phyloP scores from a whole-genome alignment of 2,888 invertebrate genomes.

The Drosophila silvestris region DNA sequence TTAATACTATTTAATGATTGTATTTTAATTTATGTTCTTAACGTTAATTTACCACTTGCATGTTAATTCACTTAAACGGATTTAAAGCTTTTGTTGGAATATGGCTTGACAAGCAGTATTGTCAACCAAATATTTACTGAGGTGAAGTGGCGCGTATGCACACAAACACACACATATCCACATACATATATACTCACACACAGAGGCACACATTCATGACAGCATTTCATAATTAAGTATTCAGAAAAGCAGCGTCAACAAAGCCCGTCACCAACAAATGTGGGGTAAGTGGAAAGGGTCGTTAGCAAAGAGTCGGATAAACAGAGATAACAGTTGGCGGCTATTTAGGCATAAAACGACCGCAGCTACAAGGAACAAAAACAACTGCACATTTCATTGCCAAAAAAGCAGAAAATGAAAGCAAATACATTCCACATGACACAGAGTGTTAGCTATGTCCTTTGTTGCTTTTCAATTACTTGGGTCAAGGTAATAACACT shows the following conservation, averaged over 20 bases:
- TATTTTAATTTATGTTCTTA: background rate
- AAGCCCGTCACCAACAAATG: slow-evolving; percentile 17
- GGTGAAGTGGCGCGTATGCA: slow-evolving; percentile 23
- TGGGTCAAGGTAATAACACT: slow-evolving; percentile 56
- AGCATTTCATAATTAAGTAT: slow-evolving; percentile 75
- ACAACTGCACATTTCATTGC: slow-evolving; percentile 58
- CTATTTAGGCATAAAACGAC: slow-evolving; percentile 44
- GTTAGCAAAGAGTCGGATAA: slow-evolving; percentile 36
- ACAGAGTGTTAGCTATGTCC: slow-evolving; percentile 3
- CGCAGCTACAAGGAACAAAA: slow-evolving; percentile 26
- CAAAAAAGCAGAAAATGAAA: slow-evolving; percentile 27
- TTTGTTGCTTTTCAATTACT: slow-evolving; percentile 15
- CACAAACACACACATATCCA: slow-evolving; percentile 21
- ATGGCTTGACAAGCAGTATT: slow-evolving; percentile 10
- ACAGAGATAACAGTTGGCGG: slow-evolving; percentile 46
- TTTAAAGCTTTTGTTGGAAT: slow-evolving; percentile 34
- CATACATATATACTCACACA: slow-evolving; percentile 35
- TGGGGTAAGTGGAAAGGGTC: slow-evolving; percentile 6
- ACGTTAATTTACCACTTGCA: background rate
- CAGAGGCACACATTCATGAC: slow-evolving; percentile 36
- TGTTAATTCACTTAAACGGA: slow-evolving; percentile 26
- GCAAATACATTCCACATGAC: slow-evolving; percentile 16
- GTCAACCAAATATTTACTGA: slow-evolving; percentile 42
- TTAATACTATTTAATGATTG: background rate
- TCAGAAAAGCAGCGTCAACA: slow-evolving; percentile 51